Base-by-base conservation (phyloP, 2,113 vertebrate species). In the Xenopus tropicalis region DNA sequence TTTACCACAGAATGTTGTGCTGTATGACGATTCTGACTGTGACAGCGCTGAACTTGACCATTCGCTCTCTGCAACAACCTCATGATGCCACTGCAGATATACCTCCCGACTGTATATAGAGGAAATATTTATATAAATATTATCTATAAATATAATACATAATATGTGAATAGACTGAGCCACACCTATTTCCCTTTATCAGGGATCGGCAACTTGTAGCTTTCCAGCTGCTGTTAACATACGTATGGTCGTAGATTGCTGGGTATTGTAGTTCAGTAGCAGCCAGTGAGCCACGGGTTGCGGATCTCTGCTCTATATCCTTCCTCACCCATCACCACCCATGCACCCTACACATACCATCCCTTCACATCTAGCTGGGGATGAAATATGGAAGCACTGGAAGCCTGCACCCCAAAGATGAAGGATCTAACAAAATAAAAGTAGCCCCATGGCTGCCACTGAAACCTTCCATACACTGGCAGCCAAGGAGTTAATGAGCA, bases 31-130 rank as follows among this genome's bases (percentile, higher is more conserved):
- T 84, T 98, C 96, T 0, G 96, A 97, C 88, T 96, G 94, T 61
- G 96, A 96, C 89, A 95, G 93, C 21, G 86, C 92, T 3, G 94
- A 98, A 80, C 80, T 96, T 79, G 96, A 97, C 83, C 92, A 94
- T 75, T 92, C 93, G 63, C 46, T 76, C 90, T 92, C 86, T 91
- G 90, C 37, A 46, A 37, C 73, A 14, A 76, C 73, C 46, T 74
- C 72, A 63, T 76, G 73, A 76, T 76, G 58, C 22, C 66, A 62
- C 43, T 54, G 73, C 61, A 76, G 61, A 69, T 46, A 76, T 69
- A 76, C 73, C 66, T 76, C 66, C 42, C 52, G 42, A 61, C 46
- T 76, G 73, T 76, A 76, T 69, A 76, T 76, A 76, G 25, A 69
- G 73, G 66, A 76, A 74, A 69, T 76, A 69, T 76, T 76, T 76